Percentiles rank a stretch among this genome's conserved stretches.
Evolutionary conservation across 2,797 vertebrate species (phyloP).

Genomic region (Crocodylus rhombifer): DNA sequence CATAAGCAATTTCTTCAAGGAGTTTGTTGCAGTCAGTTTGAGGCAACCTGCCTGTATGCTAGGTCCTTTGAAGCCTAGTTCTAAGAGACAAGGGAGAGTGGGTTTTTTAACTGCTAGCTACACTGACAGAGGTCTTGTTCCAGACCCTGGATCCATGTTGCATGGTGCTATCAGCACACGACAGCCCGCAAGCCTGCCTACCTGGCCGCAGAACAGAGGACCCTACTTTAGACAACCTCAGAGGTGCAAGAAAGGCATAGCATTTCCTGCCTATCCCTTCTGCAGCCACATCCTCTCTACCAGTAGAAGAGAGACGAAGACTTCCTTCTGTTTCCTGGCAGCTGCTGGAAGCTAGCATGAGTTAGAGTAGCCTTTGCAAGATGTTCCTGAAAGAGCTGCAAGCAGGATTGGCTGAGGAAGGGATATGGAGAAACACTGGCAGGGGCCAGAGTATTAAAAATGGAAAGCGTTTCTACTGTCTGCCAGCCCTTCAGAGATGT

Average conservation of each 20-base stretch:
- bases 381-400: background rate
- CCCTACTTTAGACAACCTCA: background rate
- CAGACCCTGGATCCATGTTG: too few relatives aligned
- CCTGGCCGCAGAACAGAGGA: too few relatives aligned
- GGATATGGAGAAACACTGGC: background rate
- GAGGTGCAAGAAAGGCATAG: background rate
- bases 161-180: too few relatives aligned
- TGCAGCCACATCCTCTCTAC: background rate
- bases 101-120: background rate
- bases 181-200: too few relatives aligned
- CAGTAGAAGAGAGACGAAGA: background rate
- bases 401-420: background rate
- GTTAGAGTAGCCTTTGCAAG: background rate
- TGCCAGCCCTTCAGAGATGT: background rate
- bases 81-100: background rate
- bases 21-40: background rate
- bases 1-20: background rate
- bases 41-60: background rate
- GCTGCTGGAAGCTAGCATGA: background rate
- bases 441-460: background rate
- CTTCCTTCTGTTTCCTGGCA: background rate
- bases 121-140: background rate
- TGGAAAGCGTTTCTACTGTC: background rate
- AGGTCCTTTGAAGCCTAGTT: background rate
- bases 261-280: background rate